Percentiles rank a stretch among this genome's conserved stretches.
Conservation (phyloP, 2,797 vertebrate genomes). For the Enteromius unitaeniatus region DNA sequence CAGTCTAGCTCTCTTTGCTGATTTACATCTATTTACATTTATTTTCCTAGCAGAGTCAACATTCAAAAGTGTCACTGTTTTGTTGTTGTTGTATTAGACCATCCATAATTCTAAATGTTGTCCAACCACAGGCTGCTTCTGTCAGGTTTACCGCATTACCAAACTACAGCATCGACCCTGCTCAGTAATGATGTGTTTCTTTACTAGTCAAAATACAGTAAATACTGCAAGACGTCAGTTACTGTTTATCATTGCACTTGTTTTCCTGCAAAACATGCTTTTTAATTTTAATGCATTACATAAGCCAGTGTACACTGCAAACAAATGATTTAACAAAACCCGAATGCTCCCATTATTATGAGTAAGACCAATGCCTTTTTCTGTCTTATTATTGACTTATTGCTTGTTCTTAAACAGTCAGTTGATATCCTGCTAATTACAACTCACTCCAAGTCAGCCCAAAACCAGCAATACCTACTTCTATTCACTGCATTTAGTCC, state of each 20-base stretch:
- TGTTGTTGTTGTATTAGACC: not conserved
- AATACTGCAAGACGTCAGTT: not conserved
- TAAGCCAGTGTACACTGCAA: not conserved
- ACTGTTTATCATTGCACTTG: not conserved
- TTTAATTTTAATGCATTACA: not conserved
- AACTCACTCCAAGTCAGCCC: not conserved
- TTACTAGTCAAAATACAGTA: not conserved
- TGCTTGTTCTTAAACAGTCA: not conserved
- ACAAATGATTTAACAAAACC: not conserved
- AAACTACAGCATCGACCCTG: not conserved
- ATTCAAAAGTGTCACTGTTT: not conserved
- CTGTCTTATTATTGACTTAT: not conserved
- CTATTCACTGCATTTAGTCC: not conserved
- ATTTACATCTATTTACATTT: constrained; percentile 41
- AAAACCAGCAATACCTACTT: not conserved
- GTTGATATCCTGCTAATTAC: not conserved
- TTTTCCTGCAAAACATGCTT: not conserved
- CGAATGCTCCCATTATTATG: too few relatives aligned
- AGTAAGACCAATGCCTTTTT: not conserved
- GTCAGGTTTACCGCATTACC: not conserved
- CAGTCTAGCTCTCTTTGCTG: not conserved
- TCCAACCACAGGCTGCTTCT: not conserved
- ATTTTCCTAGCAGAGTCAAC: constrained; percentile 18
- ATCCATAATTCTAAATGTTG: not conserved
- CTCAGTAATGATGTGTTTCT: not conserved